Evolutionary conservation across 2,888 invertebrate species (phyloP), one percentile per base, ranked within the genome.

Genomic region (Cryptophagus acutangulus): DNA sequence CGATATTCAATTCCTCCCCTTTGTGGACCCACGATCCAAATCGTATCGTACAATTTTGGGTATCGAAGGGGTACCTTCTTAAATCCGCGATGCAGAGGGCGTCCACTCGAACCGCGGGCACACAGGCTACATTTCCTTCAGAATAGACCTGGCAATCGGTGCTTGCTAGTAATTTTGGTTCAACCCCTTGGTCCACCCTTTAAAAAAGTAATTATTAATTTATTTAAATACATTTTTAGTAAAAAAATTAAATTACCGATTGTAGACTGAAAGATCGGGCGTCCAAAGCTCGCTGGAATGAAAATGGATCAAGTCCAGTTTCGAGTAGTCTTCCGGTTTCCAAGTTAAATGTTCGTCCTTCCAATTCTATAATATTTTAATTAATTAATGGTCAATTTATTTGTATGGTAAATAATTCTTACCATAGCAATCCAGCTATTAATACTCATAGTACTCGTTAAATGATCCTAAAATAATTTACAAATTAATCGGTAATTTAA

Each of bases 341-440:
- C 31, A 31, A 8, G 8, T 16, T 13, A 31, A 31, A 16, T 31
- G 31, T 16, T 31, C 31, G n/a, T 31, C 31, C 3, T 31, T 15
- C 31, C 31, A 31, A 15, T 15, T 31, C 31, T 31, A 3, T 15
- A 20, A 8, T 20, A 31, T 15, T 10, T 31, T 3, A 15, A 5
- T 3, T 15, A 15, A 15, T 31, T 8, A 29, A 29, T 10, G 12
- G 8, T 29, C 6, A 29, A 10, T 10, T 29, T 8, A 29, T 8
- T 31, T 15, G 16, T 2, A 13, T 12, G n/a, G 12, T 15, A 3
- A 8, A 15, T 31, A 3, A 3, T 10, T 5, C 31, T 15, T 16
- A 31, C 31, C 31, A 31, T 12, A 15, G 8, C 8, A 5, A 31
- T 15, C 31, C 31, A 31, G 15, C 31, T 31, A 9, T 31, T 16